These are phyloP conservation scores for Phylloscopus whistleri DNA, from an alignment of 2,113 vertebrate genomes.

Conservation along the genomic window DNA sequence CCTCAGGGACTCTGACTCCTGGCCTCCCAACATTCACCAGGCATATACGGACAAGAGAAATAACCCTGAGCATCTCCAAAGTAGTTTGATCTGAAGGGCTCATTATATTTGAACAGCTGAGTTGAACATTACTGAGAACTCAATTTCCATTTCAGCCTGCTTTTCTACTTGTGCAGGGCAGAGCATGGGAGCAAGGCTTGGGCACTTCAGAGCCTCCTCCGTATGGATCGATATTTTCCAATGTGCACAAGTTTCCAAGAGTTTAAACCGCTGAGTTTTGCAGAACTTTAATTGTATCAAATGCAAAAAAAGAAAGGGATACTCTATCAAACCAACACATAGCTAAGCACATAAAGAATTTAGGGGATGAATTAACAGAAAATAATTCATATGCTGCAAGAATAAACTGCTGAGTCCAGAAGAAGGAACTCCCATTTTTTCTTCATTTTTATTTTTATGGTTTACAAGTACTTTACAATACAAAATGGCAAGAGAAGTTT, in stretches of 20 bases:
- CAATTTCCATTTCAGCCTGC: neutral
- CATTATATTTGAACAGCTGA: neutral
- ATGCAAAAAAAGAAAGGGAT: constrained; percentile 12
- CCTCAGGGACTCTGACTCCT: neutral
- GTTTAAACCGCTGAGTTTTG: constrained; percentile 30
- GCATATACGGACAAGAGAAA: neutral
- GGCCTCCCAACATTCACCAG: neutral
- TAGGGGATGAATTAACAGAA: constrained; percentile 3
- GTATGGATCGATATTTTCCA: neutral
- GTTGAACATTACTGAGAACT: neutral
- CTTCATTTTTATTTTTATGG: neutral
- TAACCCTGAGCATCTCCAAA: neutral
- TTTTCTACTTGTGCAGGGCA: neutral
- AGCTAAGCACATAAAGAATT: neutral
- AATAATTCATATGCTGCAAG: constrained; percentile 8
- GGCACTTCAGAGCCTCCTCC: neutral
- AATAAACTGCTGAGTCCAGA: neutral
- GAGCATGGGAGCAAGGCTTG: neutral
- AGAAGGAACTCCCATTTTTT: neutral
- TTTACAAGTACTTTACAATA: neutral
- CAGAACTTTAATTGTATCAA: constrained; percentile 39
- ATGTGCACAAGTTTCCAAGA: neutral
- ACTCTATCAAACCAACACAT: neutral
- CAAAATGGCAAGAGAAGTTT: neutral
- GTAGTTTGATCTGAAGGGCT: neutral